phyloP scores from a whole-genome alignment of 2,113 vertebrate genomes.

The Boulengeromyrus knoepffleri region DNA sequence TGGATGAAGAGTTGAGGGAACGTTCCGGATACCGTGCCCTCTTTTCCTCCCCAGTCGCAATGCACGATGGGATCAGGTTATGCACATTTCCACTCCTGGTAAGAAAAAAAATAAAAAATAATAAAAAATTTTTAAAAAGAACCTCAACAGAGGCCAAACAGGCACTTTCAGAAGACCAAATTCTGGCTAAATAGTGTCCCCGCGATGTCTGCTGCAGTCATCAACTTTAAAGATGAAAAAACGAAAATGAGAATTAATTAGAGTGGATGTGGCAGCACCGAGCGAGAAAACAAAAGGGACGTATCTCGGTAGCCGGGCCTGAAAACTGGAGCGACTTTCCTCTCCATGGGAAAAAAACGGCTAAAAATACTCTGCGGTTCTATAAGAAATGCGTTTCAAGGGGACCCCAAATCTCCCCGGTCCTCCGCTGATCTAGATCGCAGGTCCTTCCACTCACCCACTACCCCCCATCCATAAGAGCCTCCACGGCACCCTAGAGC shows the following conservation, averaged over 20 bases:
- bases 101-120: neutral
- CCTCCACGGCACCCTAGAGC: neutral
- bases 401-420: neutral
- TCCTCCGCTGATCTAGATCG: conserved; percentile 23
- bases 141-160: neutral
- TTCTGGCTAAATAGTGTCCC: neutral
- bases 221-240: neutral
- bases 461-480: neutral
- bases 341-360: conserved; percentile 24
- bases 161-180: neutral
- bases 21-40: neutral
- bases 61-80: neutral
- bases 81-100: neutral
- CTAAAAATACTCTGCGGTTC: conserved; percentile 42
- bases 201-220: neutral
- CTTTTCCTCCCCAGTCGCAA: neutral
- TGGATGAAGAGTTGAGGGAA: neutral
- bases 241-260: conserved; percentile 27
- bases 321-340: conserved; percentile 34
- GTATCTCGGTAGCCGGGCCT: conserved; percentile 12
- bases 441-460: neutral
- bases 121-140: neutral
- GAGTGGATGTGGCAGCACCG: conserved; percentile 24
- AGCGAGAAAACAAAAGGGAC: conserved; percentile 27
- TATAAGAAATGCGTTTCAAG: conserved; percentile 18